Base-by-base conservation (phyloP, 2,113 vertebrate genomes). In the Ptychochromis oligacanthus region DNA sequence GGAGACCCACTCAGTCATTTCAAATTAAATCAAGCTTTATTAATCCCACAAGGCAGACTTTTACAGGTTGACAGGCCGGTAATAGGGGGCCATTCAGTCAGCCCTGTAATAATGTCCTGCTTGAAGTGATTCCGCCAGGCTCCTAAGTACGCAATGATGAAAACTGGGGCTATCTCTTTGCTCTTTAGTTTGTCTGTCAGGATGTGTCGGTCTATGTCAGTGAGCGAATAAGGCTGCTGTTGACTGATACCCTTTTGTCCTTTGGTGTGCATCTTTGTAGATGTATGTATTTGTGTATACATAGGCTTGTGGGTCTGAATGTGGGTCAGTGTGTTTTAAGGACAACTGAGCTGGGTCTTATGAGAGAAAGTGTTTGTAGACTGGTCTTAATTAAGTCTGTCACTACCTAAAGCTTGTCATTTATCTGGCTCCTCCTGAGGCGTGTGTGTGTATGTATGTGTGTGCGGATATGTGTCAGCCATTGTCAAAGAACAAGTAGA, bases 11-110 rank as follows among this genome's bases (percentile, higher is more conserved):
- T 91, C 57, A n/a, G 84, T 92, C 86, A 82, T 91, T 91, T 90
- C 79, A 87, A 92, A 93, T 94, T 84, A 86, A 92, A 93, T 91
- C 84, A 89, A 85, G 86, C 83, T 90, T 88, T 90, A 94, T 93
- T 93, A 91, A 87, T 90, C 88, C 93, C 85, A 87, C 65, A 82
- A 75, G 87, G 86, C 64, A 77, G 75, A 40, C 49, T 49, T 79
- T 88, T 75, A 87, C 43, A 62, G 91, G 70, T 83, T 88, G 91
- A 92, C 87, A 88, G 77, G 40, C 55, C 17, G 58, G 59, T 90
- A 91, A 90, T 85, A 60, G 79, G 90, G 75, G 65, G 80, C 80
- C 65, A 70, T 52, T 91, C 86, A 87, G 28, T 87, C 86, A 82
- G 79, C 82, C 77, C 79, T 58, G 72, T 76, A 80, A 46, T 84